These are phyloP conservation scores for Agrochola litura DNA, from an alignment of 2,888 invertebrate genomes.

Conservation along the genomic window DNA sequence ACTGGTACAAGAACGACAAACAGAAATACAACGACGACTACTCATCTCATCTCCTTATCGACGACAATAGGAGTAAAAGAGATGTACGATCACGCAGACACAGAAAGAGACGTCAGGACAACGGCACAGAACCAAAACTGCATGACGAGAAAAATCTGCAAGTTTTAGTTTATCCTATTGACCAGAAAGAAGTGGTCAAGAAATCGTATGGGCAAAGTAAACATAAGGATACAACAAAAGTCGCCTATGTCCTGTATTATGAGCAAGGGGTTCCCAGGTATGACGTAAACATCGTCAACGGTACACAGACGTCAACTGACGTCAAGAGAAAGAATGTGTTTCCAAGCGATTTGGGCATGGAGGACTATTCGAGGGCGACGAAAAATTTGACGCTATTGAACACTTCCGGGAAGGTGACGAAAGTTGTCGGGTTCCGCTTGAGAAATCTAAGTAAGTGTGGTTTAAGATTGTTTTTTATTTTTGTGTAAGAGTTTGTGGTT, in stretches of 20 bases:
- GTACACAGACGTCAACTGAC: slow-evolving; percentile 77
- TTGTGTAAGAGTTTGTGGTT: slow-evolving; percentile 22
- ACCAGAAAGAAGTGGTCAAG: slow-evolving; percentile 81
- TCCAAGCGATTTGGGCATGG: slow-evolving; percentile 82
- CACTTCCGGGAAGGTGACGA: slow-evolving; percentile 82
- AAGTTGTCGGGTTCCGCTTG: slow-evolving; percentile 85
- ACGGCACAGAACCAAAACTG: slow-evolving; percentile 73
- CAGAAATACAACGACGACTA: slow-evolving; percentile 80
- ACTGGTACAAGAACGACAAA: slow-evolving; percentile 79
- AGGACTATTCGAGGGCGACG: slow-evolving; percentile 78
- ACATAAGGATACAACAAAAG: slow-evolving; percentile 77
- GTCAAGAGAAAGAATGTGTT: slow-evolving; percentile 83
- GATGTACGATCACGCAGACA: slow-evolving; percentile 81
- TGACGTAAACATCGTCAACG: slow-evolving; percentile 73
- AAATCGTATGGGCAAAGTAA: slow-evolving; percentile 75
- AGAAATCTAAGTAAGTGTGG: slow-evolving; percentile 84
- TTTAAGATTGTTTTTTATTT: slow-evolving; percentile 44
- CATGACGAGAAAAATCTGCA: slow-evolving; percentile 73
- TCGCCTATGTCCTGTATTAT: slow-evolving; percentile 87
- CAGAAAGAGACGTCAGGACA: slow-evolving; percentile 85
- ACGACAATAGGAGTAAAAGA: slow-evolving; percentile 78
- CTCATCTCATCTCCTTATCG: slow-evolving; percentile 78
- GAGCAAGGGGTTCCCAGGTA: slow-evolving; percentile 83
- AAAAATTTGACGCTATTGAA: slow-evolving; percentile 85
- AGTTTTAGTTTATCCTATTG: slow-evolving; percentile 75